These are phyloP conservation scores for Ormyrus rosae DNA, from an alignment of 2,888 invertebrate genomes.

Conservation along the genomic window DNA sequence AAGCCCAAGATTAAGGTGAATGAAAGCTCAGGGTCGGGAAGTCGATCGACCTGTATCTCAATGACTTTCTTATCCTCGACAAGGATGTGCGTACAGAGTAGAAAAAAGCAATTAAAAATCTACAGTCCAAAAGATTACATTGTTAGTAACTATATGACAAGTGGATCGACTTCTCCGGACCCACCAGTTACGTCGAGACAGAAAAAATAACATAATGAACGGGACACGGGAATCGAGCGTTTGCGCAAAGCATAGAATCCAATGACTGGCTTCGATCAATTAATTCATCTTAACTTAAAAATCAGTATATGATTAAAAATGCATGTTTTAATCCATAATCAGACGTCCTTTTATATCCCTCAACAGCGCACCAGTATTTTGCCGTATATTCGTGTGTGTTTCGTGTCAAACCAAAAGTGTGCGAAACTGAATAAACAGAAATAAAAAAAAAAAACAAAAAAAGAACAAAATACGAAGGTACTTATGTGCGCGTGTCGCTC, in stretches of 20 bases:
- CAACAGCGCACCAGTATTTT: conserved; percentile 43
- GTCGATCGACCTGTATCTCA: conserved; percentile 63
- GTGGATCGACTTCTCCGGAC: conserved; percentile 63
- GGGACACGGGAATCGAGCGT: conserved; percentile 57
- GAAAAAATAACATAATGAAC: conserved; percentile 29
- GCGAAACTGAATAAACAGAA: conserved; percentile 6
- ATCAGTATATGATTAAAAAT: conserved; percentile 21
- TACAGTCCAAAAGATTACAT: conserved; percentile 9
- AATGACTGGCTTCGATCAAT: conserved; percentile 62
- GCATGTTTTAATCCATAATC: conserved; percentile 56
- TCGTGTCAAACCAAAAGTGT: conserved; percentile 4
- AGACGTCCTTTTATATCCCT: conserved; percentile 62
- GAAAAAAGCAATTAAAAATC: neutral
- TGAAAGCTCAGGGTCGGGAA: conserved; percentile 65
- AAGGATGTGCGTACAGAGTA: neutral
- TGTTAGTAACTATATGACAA: conserved; percentile 1
- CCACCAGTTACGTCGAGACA: conserved; percentile 44
- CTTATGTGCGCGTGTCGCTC: conserved; percentile 13
- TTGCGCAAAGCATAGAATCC: conserved; percentile 68
- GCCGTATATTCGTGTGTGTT: conserved; percentile 41
- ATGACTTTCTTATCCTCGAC: conserved; percentile 41
- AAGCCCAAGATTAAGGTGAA: conserved; percentile 55
- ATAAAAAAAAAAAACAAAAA: neutral
- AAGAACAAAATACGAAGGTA: neutral
- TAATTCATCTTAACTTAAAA: conserved; percentile 24